These are phyloP conservation scores for Acronicta aceris DNA, from an alignment of 2,888 invertebrate species.

Conservation along the genomic window DNA sequence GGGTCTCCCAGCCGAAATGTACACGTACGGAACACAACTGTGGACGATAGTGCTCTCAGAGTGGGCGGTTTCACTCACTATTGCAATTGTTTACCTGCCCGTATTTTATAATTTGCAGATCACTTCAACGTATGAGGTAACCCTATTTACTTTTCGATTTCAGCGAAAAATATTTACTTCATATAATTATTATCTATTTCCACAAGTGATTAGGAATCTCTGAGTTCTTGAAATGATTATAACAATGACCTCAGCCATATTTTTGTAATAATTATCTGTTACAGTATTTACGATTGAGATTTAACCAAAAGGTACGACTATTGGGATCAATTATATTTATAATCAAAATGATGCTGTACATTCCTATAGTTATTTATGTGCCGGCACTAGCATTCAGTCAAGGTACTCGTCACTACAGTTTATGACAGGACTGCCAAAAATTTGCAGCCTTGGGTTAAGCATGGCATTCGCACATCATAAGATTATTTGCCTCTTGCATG, in stretches of 20 bases:
- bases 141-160: conserved; percentile 8
- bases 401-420: conserved; percentile 81
- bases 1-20: conserved; percentile 93
- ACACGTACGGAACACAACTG: conserved; percentile 93
- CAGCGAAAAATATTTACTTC: conserved; percentile 2
- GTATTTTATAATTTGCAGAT: conserved; percentile 93
- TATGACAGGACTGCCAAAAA: too few species aligned
- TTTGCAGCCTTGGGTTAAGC: too few species aligned
- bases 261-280: conserved; percentile 63
- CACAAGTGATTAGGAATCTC: background rate
- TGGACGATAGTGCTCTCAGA: conserved; percentile 91
- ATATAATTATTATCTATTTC: background rate
- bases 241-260: background rate
- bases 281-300: conserved; percentile 92
- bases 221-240: too few species aligned
- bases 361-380: conserved; percentile 96
- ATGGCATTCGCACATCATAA: too few species aligned
- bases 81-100: conserved; percentile 91
- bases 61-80: conserved; percentile 91
- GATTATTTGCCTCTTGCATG: too few species aligned
- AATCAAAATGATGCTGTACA: conserved; percentile 93
- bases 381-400: conserved; percentile 96
- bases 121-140: conserved; percentile 92
- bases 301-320: conserved; percentile 91
- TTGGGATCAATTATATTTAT: conserved; percentile 92